Evolutionary conservation across 2,113 vertebrate species (phyloP).

Genomic region (Synchiropus splendidus): DNA sequence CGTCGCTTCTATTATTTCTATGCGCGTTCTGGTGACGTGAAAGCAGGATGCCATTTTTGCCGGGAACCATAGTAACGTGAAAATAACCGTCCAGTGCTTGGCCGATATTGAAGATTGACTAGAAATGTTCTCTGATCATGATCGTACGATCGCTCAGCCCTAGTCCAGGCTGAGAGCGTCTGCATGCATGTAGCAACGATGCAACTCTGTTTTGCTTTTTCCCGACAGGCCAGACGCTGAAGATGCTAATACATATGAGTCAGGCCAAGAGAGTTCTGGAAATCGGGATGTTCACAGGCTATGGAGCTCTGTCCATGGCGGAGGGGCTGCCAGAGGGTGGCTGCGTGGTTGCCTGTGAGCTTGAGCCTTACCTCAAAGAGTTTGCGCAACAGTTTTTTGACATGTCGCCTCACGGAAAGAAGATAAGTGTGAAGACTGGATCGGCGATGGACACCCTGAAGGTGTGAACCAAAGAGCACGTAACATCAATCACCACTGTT

Average conservation of each 20-base stretch:
- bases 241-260: conserved; percentile 57
- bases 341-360: conserved; percentile 53
- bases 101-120: too few species aligned
- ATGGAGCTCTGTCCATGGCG: conserved; percentile 58
- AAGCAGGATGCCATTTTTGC: too few species aligned
- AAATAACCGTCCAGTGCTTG: too few species aligned
- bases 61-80: too few species aligned
- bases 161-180: too few species aligned
- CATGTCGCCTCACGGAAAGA: conserved; percentile 63
- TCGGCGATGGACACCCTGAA: conserved; percentile 56
- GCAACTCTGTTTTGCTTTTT: neutral
- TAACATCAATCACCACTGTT: too few species aligned
- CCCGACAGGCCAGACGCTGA: conserved; percentile 56
- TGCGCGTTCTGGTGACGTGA: too few species aligned
- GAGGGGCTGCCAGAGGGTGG: conserved; percentile 66
- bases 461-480: too few species aligned
- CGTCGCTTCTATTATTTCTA: too few species aligned
- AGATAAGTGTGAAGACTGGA: conserved; percentile 61
- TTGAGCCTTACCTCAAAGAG: conserved; percentile 47
- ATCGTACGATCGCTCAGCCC: too few species aligned
- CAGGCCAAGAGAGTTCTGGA: conserved; percentile 60
- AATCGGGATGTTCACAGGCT: conserved; percentile 63
- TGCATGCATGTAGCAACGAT: too few species aligned
- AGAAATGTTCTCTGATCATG: too few species aligned
- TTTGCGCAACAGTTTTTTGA: conserved; percentile 62